Conservation (phyloP, 2,113 vertebrate species). For the Halichoeres trimaculatus region DNA sequence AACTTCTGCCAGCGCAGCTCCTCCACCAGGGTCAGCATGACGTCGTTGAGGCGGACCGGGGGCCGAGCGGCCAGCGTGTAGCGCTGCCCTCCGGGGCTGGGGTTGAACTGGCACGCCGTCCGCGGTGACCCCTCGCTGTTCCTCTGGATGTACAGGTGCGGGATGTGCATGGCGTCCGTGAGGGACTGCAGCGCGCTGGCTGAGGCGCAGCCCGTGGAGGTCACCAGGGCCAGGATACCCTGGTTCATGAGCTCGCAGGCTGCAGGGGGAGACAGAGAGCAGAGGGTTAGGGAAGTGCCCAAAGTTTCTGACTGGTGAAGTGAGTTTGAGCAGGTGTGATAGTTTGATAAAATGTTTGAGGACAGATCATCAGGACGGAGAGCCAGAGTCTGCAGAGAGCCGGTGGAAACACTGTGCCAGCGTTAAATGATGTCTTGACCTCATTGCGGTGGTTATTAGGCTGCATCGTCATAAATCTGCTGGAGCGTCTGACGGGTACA, state of each 20-base stretch:
- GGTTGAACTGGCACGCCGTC: constrained; percentile 93
- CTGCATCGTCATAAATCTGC: constrained; percentile 13
- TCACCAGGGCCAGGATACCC: constrained; percentile 95
- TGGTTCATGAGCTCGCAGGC: constrained; percentile 99
- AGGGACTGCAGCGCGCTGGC: constrained; percentile 96
- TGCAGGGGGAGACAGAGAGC: constrained; percentile 48
- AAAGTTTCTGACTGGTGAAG: not conserved
- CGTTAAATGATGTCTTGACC: not conserved
- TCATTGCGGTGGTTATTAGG: not conserved
- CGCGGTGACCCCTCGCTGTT: constrained; percentile 90
- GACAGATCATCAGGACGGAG: not conserved
- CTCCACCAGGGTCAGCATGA: constrained; percentile 93
- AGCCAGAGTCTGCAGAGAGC: not conserved
- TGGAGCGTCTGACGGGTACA: constrained; percentile 4
- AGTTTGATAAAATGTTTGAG: too few species aligned
- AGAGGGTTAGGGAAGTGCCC: not conserved
- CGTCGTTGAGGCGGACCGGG: constrained; percentile 92
- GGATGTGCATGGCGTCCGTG: constrained; percentile 99
- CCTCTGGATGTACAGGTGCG: constrained; percentile 95
- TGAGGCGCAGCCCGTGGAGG: constrained; percentile 94
- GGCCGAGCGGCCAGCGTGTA: constrained; percentile 95
- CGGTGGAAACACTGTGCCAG: not conserved
- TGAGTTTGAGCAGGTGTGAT: not conserved
- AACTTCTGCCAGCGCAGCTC: constrained; percentile 99
- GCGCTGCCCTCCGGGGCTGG: constrained; percentile 90